phyloP scores from a whole-genome alignment of 2,888 invertebrate species.

The Tanypteryx hageni region DNA sequence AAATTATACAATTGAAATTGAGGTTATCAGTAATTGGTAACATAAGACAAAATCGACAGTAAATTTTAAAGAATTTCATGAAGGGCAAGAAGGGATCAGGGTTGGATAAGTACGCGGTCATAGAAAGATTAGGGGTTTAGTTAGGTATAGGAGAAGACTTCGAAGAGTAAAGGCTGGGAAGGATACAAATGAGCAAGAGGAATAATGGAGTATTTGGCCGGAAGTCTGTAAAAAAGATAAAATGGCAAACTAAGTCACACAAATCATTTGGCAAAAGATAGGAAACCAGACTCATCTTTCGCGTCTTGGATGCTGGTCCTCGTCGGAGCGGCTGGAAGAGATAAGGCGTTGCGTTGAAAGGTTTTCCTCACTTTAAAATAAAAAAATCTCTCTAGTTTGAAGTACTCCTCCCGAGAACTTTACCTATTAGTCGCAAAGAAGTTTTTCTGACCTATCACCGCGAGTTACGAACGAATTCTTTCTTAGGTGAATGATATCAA shows the following conservation, averaged over 20 bases:
- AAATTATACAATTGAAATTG: too few relatives aligned
- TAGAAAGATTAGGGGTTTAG: neutral
- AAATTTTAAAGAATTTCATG: too few relatives aligned
- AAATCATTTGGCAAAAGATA: neutral
- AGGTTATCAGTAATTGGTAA: too few relatives aligned
- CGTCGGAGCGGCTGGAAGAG: conserved; percentile 10
- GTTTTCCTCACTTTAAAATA: conserved; percentile 6
- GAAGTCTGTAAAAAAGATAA: too few relatives aligned
- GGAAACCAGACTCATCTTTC: neutral
- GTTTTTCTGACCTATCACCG: neutral
- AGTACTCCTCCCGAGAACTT: neutral
- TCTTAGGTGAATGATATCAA: too few relatives aligned
- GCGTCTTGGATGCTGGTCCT: neutral
- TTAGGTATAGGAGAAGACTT: neutral
- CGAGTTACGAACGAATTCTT: neutral
- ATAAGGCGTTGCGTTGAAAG: conserved; percentile 7
- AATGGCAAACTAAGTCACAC: neutral
- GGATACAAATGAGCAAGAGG: too few relatives aligned
- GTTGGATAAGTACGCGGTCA: too few relatives aligned
- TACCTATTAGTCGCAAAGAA: conserved; percentile 3
- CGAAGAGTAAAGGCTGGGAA: too few relatives aligned
- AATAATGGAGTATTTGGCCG: too few relatives aligned
- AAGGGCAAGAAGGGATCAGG: too few relatives aligned
- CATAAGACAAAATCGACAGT: too few relatives aligned
- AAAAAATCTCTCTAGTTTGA: neutral